These are phyloP conservation scores for Hypomecis punctinalis DNA, from an alignment of 2,888 invertebrate species.

Conservation along the genomic window DNA sequence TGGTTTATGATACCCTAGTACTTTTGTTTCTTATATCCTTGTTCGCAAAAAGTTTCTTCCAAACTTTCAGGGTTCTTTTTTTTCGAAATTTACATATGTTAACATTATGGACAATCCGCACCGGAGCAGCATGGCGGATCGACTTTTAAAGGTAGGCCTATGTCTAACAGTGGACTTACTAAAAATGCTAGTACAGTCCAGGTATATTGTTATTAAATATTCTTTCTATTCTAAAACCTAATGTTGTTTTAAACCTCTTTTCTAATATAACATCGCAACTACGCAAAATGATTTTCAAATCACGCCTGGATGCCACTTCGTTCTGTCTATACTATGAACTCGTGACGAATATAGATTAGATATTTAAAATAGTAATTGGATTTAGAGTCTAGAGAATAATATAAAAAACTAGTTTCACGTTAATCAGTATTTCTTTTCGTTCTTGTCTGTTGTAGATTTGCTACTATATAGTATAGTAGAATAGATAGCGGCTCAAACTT, in stretches of 20 bases:
- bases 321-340: constrained; percentile 3
- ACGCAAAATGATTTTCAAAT: constrained; percentile 54
- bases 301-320: constrained; percentile 37
- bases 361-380: constrained; percentile 10
- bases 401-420: too few species aligned
- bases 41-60: too few species aligned
- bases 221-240: too few species aligned
- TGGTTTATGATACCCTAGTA: constrained; percentile 43
- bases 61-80: too few species aligned
- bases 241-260: background rate
- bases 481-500: constrained; percentile 1
- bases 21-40: background rate
- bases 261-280: background rate
- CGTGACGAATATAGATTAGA: constrained; percentile 2
- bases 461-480: background rate
- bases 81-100: too few species aligned
- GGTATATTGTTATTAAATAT: too few species aligned
- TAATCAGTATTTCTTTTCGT: background rate
- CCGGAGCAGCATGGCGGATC: too few species aligned
- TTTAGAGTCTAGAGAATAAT: background rate
- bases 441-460: background rate
- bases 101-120: too few species aligned
- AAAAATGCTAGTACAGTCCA: too few species aligned
- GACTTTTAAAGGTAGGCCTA: too few species aligned
- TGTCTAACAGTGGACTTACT: too few species aligned